Evolutionary conservation across 2,888 invertebrate species (phyloP).

Genomic region (Mylabris sibirica): DNA sequence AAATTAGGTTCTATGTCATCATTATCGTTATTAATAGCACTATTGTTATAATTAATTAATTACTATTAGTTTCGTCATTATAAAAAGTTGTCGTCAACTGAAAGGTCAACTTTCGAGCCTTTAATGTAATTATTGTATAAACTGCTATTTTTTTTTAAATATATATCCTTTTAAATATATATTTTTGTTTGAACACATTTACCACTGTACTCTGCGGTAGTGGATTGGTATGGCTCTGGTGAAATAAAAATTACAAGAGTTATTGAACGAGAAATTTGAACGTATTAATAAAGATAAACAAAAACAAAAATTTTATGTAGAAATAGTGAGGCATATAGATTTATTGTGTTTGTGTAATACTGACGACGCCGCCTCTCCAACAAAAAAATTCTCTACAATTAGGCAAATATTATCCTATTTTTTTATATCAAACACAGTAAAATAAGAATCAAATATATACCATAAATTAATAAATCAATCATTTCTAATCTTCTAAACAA

Average conservation of each 20-base stretch:
- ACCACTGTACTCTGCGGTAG: constrained; percentile 43
- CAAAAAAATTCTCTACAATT: not conserved
- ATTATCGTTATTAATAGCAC: not conserved
- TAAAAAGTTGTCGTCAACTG: constrained; percentile 15
- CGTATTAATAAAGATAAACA: no score
- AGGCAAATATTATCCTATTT: not conserved
- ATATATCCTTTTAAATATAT: constrained; percentile 13
- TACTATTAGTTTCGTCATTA: not conserved
- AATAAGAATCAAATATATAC: not conserved
- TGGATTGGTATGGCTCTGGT: constrained; percentile 47
- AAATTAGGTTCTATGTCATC: not conserved
- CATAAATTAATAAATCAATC: constrained; percentile 10
- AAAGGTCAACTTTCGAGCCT: constrained; percentile 28
- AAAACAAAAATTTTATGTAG: not conserved
- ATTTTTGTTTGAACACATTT: constrained; percentile 46
- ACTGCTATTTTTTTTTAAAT: constrained; percentile 27
- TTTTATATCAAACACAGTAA: not conserved
- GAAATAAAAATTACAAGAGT: not conserved
- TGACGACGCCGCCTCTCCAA: constrained; percentile 4
- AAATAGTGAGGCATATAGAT: constrained; percentile 11
- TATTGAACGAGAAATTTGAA: constrained; percentile 15
- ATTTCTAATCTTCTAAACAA: constrained; percentile 8
- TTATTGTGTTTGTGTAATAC: constrained; percentile 12
- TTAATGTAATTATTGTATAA: constrained; percentile 28
- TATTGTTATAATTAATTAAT: constrained; percentile 2